Base-by-base conservation (phyloP, 1,140 invertebrate species). In the Watersipora subatra region DNA sequence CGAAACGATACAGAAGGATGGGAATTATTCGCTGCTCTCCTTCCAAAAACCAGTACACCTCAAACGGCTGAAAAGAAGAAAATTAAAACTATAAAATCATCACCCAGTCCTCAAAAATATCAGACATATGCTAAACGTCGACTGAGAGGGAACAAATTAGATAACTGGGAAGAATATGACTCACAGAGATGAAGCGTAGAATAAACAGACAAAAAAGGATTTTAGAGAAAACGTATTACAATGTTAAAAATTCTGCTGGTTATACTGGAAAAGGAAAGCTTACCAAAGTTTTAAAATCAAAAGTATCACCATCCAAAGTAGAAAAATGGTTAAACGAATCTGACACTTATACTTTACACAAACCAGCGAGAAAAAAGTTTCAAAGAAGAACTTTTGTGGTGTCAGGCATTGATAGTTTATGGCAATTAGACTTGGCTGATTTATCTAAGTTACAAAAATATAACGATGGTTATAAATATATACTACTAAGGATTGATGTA, bases 401-500 rank as follows among this genome's bases (percentile, higher is more conserved):
- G 19, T 27, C 19, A 28, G 59, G 58, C 24, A 70, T 77, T 7
- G 73, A 78, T 61, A 70, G 77, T 62, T 66, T 76, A 19, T 81
- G 73, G 72, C 72, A 81, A 67, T 68, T 71, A 7, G 77, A 81
- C 70, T 69, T 81, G 25, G 62, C 69, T 1, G 73, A 75, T 68
- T 64, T 81, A 63, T 22, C 70, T 24, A 63, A 65, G 29, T 63
- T 78, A 71, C 65, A 65, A n/a, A 67, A 66, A 66, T 29, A 70
- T 46, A 83, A 84, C 73, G 70, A 73, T 46, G 72, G 72, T 46
- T 77, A 70, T 69, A 78, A 76, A 66, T 83, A 79, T 67, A 70
- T 83, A 34, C 67, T 84, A 63, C 75, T 73, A 26, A 73, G 80
- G 2, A 82, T 83, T 63, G 78, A 83, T 73, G 65, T 67, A 29